Percentiles rank a stretch among this genome's conserved stretches.
Conservation (phyloP, 2,113 vertebrate species). For the Macaca nemestrina region DNA sequence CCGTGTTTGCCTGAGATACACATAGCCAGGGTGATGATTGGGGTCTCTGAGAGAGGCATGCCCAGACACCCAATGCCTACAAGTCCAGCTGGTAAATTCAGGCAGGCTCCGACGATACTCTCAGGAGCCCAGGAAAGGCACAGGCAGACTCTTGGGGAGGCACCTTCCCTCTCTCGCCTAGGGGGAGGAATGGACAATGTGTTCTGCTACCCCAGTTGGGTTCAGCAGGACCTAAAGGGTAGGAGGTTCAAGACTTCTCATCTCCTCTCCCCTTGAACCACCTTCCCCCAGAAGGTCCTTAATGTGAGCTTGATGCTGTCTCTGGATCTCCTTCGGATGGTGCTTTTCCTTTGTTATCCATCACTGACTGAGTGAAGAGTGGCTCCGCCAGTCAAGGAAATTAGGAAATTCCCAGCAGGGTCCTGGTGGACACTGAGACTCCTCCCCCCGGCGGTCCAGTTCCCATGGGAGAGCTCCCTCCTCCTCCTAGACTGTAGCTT, state of each 20-base stretch:
- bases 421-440: not conserved
- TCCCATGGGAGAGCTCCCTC: too few species aligned
- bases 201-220: not conserved
- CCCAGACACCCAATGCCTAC: not conserved
- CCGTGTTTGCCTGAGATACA: not conserved
- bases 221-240: fast-evolving
- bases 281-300: not conserved
- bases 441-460: fast-evolving
- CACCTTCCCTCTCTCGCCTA: not conserved
- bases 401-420: not conserved
- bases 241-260: fast-evolving
- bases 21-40: fast-evolving
- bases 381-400: fast-evolving
- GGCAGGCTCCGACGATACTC: not conserved
- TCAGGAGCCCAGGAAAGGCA: not conserved
- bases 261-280: not conserved
- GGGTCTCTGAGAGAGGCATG: not conserved
- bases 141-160: not conserved
- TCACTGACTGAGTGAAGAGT: not conserved
- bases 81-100: not conserved
- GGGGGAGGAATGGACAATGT: not conserved
- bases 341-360: not conserved
- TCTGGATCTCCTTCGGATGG: not conserved
- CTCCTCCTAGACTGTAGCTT: fast-evolving
- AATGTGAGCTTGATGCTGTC: not conserved